Evolutionary conservation across 2,113 vertebrate species (phyloP), one percentile per base, ranked within the genome.

Genomic region (Thymallus thymallus): DNA sequence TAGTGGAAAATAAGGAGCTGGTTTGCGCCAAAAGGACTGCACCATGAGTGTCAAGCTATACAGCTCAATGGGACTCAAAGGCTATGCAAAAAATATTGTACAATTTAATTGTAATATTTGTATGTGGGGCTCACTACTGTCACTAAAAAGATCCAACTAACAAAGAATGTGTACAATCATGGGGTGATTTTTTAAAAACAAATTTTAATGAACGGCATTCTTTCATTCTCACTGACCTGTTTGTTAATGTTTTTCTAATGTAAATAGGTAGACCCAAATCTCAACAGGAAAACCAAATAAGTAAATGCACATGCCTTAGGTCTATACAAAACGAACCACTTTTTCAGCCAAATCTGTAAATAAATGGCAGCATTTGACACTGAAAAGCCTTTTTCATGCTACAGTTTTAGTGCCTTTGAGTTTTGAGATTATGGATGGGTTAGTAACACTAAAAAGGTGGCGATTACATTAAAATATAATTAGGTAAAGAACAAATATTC

Each of bases 1-100:
- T 92, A 0, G 91, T 95, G 75, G 84, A 85, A 72, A 77, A 72
- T 26, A 46, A 88, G 10, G 71, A 82, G 0, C 87, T 95, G 9
- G 22, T 65, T 4, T 96, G 94, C 26, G 91, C 92, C 26, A 87
- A 70, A 51, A 88, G 51, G 69, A 76, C 78, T 66, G 68, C 77
- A 0, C 41, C 90, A 5, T 88, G 63, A 87, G 1, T 13, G 14
- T 26, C 20, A 22, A 56, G 3, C 48, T 51, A 51, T 51, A 51
- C 20, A 76, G 14, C 62, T 76, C 58, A 32, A 51, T 35, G 23
- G 32, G 10, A 60, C 20, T 60, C 56, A 23, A 60, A 60, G 20
- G 22, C 46, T 62, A 22, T 60, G 20, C 35, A 41, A 16, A 23
- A 58, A 68, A 32, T 29, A 9, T 3, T 23, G 60, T 61, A n/a